Evolutionary conservation across 2,888 invertebrate genomes (phyloP).

Genomic region (Drosophila mercatorum): DNA sequence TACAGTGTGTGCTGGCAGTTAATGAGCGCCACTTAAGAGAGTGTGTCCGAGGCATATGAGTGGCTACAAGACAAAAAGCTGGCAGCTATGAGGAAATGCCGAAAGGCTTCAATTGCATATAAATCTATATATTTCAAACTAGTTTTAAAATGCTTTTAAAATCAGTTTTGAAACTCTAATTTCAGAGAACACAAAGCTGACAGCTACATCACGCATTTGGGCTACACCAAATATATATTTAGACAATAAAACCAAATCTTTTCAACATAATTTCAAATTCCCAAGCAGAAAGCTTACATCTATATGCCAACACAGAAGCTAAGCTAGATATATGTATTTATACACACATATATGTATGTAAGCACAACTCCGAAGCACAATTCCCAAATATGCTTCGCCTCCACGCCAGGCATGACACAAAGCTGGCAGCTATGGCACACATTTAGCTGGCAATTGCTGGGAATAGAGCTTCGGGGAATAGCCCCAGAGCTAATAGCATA

Average conservation of each 20-base stretch:
- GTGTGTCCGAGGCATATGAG: too few relatives aligned
- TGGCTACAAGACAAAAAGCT: not conserved
- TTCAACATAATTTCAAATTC: too few relatives aligned
- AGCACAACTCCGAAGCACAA: not conserved
- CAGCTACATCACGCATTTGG: too few relatives aligned
- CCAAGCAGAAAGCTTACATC: not conserved
- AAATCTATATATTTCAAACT: too few relatives aligned
- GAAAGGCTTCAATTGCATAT: too few relatives aligned
- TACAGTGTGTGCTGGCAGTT: slow-evolving; percentile 37
- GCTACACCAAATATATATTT: too few relatives aligned
- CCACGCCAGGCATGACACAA: not conserved
- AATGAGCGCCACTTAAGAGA: not conserved
- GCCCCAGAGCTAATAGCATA: slow-evolving; percentile 3
- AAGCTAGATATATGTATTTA: too few relatives aligned
- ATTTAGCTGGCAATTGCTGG: not conserved
- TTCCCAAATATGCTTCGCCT: not conserved
- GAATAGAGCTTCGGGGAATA: not conserved
- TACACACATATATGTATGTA: not conserved
- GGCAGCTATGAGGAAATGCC: not conserved
- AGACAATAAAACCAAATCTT: too few relatives aligned
- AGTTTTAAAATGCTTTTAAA: too few relatives aligned
- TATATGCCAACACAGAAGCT: not conserved
- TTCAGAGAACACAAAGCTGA: too few relatives aligned
- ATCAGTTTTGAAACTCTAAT: too few relatives aligned
- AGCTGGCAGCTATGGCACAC: slow-evolving; percentile 5